Base-by-base conservation (phyloP, 2,888 invertebrate genomes). In the Mimas tiliae region DNA sequence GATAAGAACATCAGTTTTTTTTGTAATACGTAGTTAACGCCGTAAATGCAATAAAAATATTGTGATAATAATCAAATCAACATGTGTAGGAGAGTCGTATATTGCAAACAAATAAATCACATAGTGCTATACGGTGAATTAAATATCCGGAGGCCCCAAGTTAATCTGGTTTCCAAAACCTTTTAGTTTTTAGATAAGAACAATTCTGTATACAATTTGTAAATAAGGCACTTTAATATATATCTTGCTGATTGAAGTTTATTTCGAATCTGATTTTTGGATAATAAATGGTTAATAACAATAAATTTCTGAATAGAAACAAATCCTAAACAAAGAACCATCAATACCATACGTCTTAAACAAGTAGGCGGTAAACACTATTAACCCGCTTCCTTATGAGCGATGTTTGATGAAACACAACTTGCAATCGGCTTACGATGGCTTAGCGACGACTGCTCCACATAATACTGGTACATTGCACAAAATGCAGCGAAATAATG, bases 401-500 rank as follows among this genome's bases (percentile, higher is more conserved):
- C 58, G 11, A 58, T 42, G 58, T 58, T 58, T 58, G 58, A 58
- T 58, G 58, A 58, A 58, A 58, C 58, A 58, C 58, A 58, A 42
- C 38, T 9, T 19, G 38, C 38, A 58, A 58, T 58, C 58, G 58
- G 58, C 58, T 58, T 58, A 58, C 58, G 38, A 58, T 12, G 58
- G 58, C 42, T 58, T 58, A 58, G 58, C 19, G 19, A 55, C 19
- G 58, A 58, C 38, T 38, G 58, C 12, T 58, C 58, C 12, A 58
- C 19, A 58, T 58, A 38, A 42, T 19, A 58, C 38, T 58, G 11
- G 55, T 9, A 58, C 27, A 42, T 42, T 58, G 58, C 58, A 58
- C 58, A 58, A 58, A 58, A 58, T 58, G 19, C 38, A 58, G 16
- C 12, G 12, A 58, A 58, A 58, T 42, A 16, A 58, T 12, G 11